These are phyloP conservation scores for Sylvicapra grimmia DNA, from an alignment of 2,113 vertebrate genomes.

Conservation along the genomic window DNA sequence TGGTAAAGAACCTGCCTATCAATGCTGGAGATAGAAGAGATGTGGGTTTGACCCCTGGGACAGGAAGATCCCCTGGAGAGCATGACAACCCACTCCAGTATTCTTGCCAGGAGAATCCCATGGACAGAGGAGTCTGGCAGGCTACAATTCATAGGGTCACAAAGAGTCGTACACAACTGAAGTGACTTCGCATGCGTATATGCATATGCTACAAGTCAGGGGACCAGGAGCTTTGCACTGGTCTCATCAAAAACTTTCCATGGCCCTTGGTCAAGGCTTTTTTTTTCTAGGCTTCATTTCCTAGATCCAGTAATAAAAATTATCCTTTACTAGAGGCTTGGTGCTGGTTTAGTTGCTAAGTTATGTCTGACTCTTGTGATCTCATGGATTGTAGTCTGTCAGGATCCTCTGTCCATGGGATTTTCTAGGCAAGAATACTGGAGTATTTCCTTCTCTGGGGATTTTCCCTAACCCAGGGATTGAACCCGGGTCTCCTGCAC, in stretches of 20 bases:
- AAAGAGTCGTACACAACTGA: not conserved
- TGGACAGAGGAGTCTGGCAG: not conserved
- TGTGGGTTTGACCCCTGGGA: not conserved
- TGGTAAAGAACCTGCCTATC: not conserved
- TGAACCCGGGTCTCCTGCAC: rapidly evolving
- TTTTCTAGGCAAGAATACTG: not conserved
- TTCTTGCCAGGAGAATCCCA: not conserved
- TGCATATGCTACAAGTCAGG: not conserved
- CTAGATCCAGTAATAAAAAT: not conserved
- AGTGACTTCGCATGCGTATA: rapidly evolving
- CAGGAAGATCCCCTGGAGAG: not conserved
- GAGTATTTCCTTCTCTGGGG: not conserved
- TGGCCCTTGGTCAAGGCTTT: not conserved
- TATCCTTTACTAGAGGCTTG: not conserved
- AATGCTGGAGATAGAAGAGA: not conserved
- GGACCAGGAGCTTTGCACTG: not conserved
- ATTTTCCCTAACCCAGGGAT: not conserved
- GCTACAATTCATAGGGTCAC: not conserved
- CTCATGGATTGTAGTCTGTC: not conserved
- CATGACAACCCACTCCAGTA: not conserved
- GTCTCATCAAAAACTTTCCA: not conserved
- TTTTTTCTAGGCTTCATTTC: not conserved
- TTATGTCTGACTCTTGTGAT: not conserved
- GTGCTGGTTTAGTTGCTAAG: not conserved
- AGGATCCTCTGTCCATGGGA: not conserved